Conservation (phyloP, 2,888 invertebrate genomes). For the Sclerodermus sp. region DNA sequence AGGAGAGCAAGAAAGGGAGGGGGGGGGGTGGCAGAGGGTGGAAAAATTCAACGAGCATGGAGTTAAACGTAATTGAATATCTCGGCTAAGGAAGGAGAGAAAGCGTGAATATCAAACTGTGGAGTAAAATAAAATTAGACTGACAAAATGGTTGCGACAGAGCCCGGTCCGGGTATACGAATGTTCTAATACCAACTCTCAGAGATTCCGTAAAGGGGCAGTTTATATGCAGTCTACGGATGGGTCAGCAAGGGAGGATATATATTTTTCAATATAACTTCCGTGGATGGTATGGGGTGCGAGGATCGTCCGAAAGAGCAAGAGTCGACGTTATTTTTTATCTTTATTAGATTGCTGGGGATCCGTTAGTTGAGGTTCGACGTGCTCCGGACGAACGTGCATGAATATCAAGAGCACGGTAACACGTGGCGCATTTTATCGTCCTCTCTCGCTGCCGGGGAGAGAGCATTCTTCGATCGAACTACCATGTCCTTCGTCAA, state of each 20-base stretch:
- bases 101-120: neutral
- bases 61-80: conserved; percentile 8
- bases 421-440: conserved; percentile 44
- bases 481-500: conserved; percentile 16
- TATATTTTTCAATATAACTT: conserved; percentile 54
- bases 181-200: too few species aligned
- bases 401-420: conserved; percentile 43
- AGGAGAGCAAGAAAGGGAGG: too few species aligned
- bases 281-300: conserved; percentile 21
- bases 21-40: too few species aligned
- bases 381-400: conserved; percentile 43
- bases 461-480: conserved; percentile 17
- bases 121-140: conserved; percentile 3
- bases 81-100: too few species aligned
- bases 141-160: conserved; percentile 15
- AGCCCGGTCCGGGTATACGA: too few species aligned
- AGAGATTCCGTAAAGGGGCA: conserved; percentile 39
- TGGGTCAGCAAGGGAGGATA: conserved; percentile 45
- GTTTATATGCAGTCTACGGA: conserved; percentile 54
- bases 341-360: conserved; percentile 54
- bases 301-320: conserved; percentile 30
- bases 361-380: conserved; percentile 47
- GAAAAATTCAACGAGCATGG: too few species aligned
- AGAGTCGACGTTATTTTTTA: conserved; percentile 53
- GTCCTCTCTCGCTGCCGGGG: conserved; percentile 17